Base-by-base conservation (phyloP, 2,113 vertebrate species). In the Neotragus pygmaeus region DNA sequence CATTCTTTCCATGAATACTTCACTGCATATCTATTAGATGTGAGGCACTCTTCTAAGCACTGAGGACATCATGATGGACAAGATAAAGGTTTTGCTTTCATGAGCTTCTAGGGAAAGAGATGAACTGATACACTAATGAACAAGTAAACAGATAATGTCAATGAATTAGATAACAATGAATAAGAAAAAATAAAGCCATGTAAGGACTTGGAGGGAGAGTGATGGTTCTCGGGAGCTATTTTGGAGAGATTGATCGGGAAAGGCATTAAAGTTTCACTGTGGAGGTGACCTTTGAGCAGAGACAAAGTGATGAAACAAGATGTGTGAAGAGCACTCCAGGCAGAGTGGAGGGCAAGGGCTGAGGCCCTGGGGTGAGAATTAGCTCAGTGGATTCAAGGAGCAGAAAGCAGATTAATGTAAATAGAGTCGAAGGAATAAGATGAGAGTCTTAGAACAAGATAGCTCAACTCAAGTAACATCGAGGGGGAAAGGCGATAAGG, bases 81-180 rank as follows among this genome's bases (percentile, higher is more conserved):
- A 83, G 82, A 58, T 70, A 57, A 83, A 47, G 21, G 33, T 19
- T 78, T 90, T 51, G 51, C 39, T 96, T 86, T 43, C 39, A 5
- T 6, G 28, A 73, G 47, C 39, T 88, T 58, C 49, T 86, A 7
- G 51, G 36, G 66, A 80, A 23, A 62, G 12, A 70, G 33, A n/a
- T 47, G 55, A 49, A 8, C 27, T 3, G 27, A 73, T 62, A 70
- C 27, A 80, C 21, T 17, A 53, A 33, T 36, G 30, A 83, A 64
- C 25, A 39, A 81, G 47, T 25, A 75, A 73, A 55, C 8, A 75
- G 53, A 53, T 36, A 53, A 39, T 1, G 1, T 15, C 25, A 16
- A 51, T 55, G 21, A 33, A 5, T 55, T 81, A 95, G 80, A 75
- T 33, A 90, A 36, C 23, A 33, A 15, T n/a, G 14, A 73, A 43